Base-by-base conservation (phyloP, 2,797 vertebrate genomes). In the Crocidura indochinensis region DNA sequence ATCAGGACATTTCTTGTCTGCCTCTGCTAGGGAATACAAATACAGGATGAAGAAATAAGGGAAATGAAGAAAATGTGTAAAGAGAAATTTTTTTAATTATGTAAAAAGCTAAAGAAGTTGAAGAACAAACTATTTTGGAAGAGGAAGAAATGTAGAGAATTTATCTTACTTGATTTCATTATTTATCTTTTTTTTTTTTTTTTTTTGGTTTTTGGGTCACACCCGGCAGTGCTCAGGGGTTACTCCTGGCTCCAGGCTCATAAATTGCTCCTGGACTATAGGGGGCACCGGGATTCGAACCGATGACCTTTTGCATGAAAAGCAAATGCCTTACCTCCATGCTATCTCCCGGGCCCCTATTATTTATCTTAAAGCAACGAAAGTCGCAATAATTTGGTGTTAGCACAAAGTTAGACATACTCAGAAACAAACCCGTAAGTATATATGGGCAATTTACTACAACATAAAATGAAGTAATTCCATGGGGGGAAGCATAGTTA, bases 111-210 rank as follows among this genome's bases (percentile, higher is more conserved):
- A 71, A 88, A 88, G 47, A 29, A 22, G 14, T 56, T 74, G 10
- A 29, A 60, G 75, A 65, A 71, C 75, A 69, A 85, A 85, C 8
- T 86, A 62, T 75, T 90, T 77, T 92, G 73, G 94, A 88, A 83
- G 27, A 93, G 22, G 77, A 6, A 73, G 47, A 75, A 78, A 46
- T 53, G 73, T 83, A 20, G 47, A 82, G 12, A 88, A 77, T 24
- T 51, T 31, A 26, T 49, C 60, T 2, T 31, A 84, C 31, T 80
- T 72, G 44, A 71, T 81, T 75, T 94, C 22, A 38, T 9, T 46
- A 81, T 71, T 84, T 80, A 77, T 4, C 73, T 20, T 60, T n/a
- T n/a, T n/a, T n/a, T n/a, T n/a, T n/a, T n/a, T n/a, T n/a, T n/a
- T n/a, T n/a, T n/a, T n/a, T n/a, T n/a, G n/a, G n/a, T n/a, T n/a